phyloP scores from a whole-genome alignment of 2,113 vertebrate genomes.

The Dicaeum eximium region DNA sequence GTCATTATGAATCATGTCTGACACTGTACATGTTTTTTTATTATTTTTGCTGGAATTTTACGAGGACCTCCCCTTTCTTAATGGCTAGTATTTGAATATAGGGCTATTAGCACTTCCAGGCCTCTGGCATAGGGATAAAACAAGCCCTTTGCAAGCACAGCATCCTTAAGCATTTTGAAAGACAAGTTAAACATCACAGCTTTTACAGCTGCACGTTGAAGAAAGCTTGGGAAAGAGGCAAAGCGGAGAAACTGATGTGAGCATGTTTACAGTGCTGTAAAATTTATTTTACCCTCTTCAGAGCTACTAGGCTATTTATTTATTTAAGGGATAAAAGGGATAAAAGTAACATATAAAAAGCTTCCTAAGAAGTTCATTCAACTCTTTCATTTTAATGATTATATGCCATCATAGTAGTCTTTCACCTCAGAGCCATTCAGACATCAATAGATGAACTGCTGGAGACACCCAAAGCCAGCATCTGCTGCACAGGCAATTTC shows the following conservation, averaged over 20 bases:
- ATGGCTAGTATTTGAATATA: neutral
- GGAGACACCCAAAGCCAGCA: neutral
- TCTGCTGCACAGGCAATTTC: neutral
- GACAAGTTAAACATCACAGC: neutral
- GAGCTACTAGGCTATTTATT: neutral
- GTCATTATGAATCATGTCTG: neutral
- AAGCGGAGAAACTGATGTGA: neutral
- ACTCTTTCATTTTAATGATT: neutral
- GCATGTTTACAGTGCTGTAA: neutral
- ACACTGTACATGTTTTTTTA: neutral
- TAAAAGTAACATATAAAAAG: neutral
- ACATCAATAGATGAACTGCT: neutral
- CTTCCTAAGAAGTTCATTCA: neutral
- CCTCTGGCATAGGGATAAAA: neutral
- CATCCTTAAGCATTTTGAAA: neutral
- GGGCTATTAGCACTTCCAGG: neutral
- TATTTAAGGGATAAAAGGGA: neutral
- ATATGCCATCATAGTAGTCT: neutral
- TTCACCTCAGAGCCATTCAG: neutral
- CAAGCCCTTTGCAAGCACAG: neutral
- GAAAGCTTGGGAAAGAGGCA: neutral
- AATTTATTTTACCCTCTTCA: neutral
- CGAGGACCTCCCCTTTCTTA: neutral
- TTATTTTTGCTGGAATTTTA: neutral
- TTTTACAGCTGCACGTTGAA: neutral